Conservation (phyloP, 2,797 vertebrate genomes). For the Danio choprae region DNA sequence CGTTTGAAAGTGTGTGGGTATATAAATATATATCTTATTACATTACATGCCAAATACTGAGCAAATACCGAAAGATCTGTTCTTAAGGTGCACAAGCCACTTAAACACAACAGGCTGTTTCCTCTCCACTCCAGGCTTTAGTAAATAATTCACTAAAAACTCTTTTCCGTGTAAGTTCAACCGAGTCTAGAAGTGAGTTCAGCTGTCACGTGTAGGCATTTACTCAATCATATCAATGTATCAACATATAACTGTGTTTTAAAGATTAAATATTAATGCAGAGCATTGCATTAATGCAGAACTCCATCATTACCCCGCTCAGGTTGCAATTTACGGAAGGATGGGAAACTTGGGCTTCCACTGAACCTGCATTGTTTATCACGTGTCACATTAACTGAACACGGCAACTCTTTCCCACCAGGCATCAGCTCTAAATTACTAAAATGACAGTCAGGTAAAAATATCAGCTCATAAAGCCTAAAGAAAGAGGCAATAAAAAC, state of each 20-base stretch:
- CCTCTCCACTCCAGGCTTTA: constrained; percentile 18
- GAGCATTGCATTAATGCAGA: background rate
- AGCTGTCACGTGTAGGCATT: background rate
- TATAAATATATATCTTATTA: too few relatives aligned
- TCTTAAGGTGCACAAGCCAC: background rate
- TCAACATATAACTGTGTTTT: background rate
- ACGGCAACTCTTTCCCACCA: constrained; percentile 17
- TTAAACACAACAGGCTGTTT: constrained; percentile 13
- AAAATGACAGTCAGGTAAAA: background rate
- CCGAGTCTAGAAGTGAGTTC: background rate
- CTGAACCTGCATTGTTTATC: background rate
- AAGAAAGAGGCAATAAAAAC: background rate
- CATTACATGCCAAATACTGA: background rate
- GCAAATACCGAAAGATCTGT: background rate
- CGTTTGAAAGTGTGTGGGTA: too few relatives aligned
- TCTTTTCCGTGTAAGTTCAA: background rate
- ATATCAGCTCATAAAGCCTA: background rate
- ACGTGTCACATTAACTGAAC: constrained; percentile 14
- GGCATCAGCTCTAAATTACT: background rate
- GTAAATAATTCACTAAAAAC: constrained; percentile 35
- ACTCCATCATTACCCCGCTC: background rate
- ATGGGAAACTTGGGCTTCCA: background rate
- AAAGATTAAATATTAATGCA: background rate
- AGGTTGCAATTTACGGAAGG: background rate
- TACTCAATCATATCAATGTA: background rate